These are phyloP conservation scores for Zosterops borbonicus DNA, from an alignment of 2,113 vertebrate genomes.

Conservation along the genomic window DNA sequence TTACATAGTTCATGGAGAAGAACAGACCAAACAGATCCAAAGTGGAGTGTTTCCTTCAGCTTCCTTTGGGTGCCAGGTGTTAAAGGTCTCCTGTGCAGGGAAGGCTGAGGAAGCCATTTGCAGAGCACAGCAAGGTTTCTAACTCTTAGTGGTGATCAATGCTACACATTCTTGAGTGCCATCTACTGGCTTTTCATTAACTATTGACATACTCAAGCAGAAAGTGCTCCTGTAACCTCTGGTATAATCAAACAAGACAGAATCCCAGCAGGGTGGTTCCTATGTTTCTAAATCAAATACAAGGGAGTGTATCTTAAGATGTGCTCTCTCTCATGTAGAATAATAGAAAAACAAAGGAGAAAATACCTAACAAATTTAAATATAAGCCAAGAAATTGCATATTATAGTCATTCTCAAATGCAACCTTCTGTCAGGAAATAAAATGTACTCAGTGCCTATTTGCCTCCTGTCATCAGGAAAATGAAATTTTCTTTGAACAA, in stretches of 20 bases:
- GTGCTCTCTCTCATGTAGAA: not conserved
- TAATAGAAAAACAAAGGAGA: not conserved
- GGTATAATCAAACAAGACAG: not conserved
- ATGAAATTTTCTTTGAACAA: not conserved
- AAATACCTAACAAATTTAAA: not conserved
- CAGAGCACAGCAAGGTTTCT: not conserved
- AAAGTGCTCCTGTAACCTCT: not conserved
- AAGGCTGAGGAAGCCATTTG: conserved; percentile 20
- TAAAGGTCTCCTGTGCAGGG: not conserved
- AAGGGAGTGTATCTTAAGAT: not conserved
- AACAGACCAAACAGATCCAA: not conserved
- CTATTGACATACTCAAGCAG: not conserved
- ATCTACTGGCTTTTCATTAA: conserved; percentile 44
- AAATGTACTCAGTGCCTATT: not conserved
- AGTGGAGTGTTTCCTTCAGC: not conserved
- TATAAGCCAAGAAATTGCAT: not conserved
- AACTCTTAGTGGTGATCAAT: not conserved
- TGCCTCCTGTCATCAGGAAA: not conserved
- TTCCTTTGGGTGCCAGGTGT: not conserved
- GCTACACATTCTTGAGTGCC: conserved; percentile 29
- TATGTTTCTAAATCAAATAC: not conserved
- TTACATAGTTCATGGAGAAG: not conserved
- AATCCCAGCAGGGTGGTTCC: not conserved
- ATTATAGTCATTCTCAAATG: not conserved
- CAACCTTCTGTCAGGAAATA: not conserved